These are phyloP conservation scores for Aegotheles bennettii DNA, from an alignment of 2,113 vertebrate species.

Conservation along the genomic window DNA sequence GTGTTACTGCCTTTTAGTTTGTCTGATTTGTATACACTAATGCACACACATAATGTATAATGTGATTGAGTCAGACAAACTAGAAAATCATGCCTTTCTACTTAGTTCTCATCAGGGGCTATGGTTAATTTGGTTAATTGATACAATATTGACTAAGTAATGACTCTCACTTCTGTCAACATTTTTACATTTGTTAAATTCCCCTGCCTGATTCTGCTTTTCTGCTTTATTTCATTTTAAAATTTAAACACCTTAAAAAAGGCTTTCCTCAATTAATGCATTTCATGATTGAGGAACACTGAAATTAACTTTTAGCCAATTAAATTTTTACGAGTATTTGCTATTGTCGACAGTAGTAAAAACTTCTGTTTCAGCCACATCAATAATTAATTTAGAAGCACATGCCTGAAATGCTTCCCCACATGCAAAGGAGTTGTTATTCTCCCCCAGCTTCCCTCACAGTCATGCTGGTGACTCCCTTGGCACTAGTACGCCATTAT, in stretches of 20 bases:
- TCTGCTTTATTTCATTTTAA: conserved; percentile 44
- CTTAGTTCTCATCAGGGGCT: conserved; percentile 14
- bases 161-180: conserved; percentile 32
- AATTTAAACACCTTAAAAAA: conserved; percentile 23
- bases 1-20: neutral
- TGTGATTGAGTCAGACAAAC: neutral
- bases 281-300: conserved; percentile 37
- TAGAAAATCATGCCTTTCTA: conserved; percentile 28
- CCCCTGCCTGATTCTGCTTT: conserved; percentile 9
- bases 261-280: conserved; percentile 34
- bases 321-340: conserved; percentile 70
- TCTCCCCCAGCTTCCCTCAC: conserved; percentile 52
- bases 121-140: neutral
- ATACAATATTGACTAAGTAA: conserved; percentile 32
- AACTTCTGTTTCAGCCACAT: conserved; percentile 64
- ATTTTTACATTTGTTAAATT: conserved; percentile 52
- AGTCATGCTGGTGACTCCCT: conserved; percentile 51
- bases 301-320: conserved; percentile 62
- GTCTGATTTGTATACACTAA: neutral
- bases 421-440: conserved; percentile 50
- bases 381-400: conserved; percentile 68
- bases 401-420: conserved; percentile 62
- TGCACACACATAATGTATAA: neutral
- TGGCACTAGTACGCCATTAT: conserved; percentile 42
- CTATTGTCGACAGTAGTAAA: conserved; percentile 70